These are phyloP conservation scores for Arrhamphus sclerolepis DNA, from an alignment of 2,797 vertebrate species.

Conservation along the genomic window DNA sequence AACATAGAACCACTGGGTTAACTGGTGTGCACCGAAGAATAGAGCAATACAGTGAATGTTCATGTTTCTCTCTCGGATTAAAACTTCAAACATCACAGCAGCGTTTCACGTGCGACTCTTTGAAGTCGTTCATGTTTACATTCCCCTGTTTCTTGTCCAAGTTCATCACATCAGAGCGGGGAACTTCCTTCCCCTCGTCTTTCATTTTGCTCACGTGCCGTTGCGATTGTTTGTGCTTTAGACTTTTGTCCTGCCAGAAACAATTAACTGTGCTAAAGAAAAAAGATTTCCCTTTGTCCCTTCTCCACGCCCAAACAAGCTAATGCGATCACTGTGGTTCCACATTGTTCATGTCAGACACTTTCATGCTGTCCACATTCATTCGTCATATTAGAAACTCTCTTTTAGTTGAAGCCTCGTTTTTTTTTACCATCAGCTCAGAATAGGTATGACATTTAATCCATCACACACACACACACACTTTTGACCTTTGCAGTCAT, in stretches of 20 bases:
- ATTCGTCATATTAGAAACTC: slow-evolving; percentile 58
- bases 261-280: slow-evolving; percentile 40
- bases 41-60: not conserved
- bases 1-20: no score
- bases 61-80: not conserved
- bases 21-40: no score
- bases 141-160: not conserved
- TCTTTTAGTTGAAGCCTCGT: slow-evolving; percentile 43
- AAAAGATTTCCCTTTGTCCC: slow-evolving; percentile 8
- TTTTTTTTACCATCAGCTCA: slow-evolving; percentile 35
- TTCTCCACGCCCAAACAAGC: slow-evolving; percentile 12
- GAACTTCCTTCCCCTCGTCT: slow-evolving; percentile 7
- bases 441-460: slow-evolving; percentile 57
- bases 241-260: slow-evolving; percentile 42
- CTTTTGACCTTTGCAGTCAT: slow-evolving; percentile 46
- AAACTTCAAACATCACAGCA: slow-evolving; percentile 10
- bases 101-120: not conserved
- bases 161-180: slow-evolving; percentile 32
- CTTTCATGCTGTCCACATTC: slow-evolving; percentile 50
- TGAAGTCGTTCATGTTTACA: not conserved
- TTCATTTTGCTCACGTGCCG: slow-evolving; percentile 4
- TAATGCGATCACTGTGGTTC: slow-evolving; percentile 42
- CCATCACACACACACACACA: slow-evolving; percentile 6
- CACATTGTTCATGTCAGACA: slow-evolving; percentile 43
- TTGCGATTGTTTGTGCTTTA: slow-evolving; percentile 58